Evolutionary conservation across 2,113 vertebrate species (phyloP).

Genomic region (Poeciliopsis retropinna): DNA sequence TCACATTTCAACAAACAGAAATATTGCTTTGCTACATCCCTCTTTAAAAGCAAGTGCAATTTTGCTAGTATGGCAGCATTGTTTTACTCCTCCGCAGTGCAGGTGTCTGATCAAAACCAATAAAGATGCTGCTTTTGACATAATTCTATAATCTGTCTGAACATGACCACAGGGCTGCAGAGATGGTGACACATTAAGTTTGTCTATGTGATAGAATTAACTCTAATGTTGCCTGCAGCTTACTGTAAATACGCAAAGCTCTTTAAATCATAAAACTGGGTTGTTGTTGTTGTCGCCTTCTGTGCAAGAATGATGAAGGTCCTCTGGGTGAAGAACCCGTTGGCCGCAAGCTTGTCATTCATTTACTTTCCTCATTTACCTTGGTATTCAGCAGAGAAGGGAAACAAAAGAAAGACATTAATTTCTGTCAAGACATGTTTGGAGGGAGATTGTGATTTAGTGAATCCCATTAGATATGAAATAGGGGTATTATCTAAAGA

Average conservation of each 20-base stretch:
- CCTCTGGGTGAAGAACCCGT: slow-evolving; percentile 18
- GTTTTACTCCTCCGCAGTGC: background rate
- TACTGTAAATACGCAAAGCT: slow-evolving; percentile 27
- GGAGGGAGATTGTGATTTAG: slow-evolving; percentile 27
- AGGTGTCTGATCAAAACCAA: background rate
- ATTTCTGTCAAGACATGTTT: slow-evolving; percentile 42
- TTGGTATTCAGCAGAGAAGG: slow-evolving; percentile 29
- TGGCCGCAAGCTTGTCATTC: slow-evolving; percentile 32
- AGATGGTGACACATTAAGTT: background rate
- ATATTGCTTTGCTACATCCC: background rate
- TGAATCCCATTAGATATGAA: slow-evolving; percentile 44
- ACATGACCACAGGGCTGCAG: background rate
- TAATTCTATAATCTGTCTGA: background rate
- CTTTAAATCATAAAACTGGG: slow-evolving; percentile 18
- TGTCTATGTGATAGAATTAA: slow-evolving; percentile 8
- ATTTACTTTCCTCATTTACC: slow-evolving; percentile 40
- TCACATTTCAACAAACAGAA: background rate
- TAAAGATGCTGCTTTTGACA: background rate
- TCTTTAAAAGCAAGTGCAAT: background rate
- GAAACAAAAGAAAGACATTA: slow-evolving; percentile 18
- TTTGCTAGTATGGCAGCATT: background rate
- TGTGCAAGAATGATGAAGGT: slow-evolving; percentile 12
- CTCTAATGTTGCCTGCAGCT: slow-evolving; percentile 5
- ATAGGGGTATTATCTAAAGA: slow-evolving; percentile 38
- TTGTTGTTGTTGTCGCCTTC: slow-evolving; percentile 20